Conservation (phyloP, 2,888 invertebrate species). For the Acleris sparsana region DNA sequence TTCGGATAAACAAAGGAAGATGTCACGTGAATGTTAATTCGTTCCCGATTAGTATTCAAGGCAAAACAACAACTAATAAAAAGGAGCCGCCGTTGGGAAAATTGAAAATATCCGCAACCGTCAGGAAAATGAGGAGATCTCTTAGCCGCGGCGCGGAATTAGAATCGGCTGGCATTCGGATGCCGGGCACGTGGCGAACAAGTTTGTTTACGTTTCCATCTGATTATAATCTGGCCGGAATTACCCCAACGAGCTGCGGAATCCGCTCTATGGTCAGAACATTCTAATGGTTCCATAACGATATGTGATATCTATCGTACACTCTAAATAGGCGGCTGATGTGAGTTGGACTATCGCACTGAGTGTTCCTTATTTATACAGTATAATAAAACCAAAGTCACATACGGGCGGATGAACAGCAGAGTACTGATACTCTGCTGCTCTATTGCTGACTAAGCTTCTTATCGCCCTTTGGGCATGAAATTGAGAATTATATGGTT, state of each 20-base stretch:
- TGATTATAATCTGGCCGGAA: constrained; percentile 52
- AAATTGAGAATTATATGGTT: too few relatives aligned
- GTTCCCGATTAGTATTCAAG: constrained; percentile 74
- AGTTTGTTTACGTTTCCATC: constrained; percentile 78
- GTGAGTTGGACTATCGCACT: too few relatives aligned
- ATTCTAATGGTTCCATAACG: too few relatives aligned
- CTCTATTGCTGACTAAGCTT: too few relatives aligned
- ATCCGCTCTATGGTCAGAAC: constrained; percentile 4
- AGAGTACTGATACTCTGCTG: too few relatives aligned
- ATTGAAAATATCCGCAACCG: constrained; percentile 82
- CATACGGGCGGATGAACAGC: too few relatives aligned
- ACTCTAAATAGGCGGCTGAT: too few relatives aligned
- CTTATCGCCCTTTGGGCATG: too few relatives aligned
- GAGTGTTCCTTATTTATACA: too few relatives aligned
- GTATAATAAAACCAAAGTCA: too few relatives aligned
- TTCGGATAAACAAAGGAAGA: constrained; percentile 56
- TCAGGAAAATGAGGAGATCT: constrained; percentile 77
- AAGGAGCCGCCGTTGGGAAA: constrained; percentile 75
- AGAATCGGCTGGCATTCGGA: constrained; percentile 60
- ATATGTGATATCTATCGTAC: not conserved
- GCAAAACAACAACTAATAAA: constrained; percentile 81
- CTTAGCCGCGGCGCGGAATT: constrained; percentile 78
- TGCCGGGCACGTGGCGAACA: constrained; percentile 70
- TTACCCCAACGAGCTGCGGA: constrained; percentile 18
- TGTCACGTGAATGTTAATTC: constrained; percentile 73